phyloP scores from a whole-genome alignment of 2,888 invertebrate genomes.

The Elysia crispata region DNA sequence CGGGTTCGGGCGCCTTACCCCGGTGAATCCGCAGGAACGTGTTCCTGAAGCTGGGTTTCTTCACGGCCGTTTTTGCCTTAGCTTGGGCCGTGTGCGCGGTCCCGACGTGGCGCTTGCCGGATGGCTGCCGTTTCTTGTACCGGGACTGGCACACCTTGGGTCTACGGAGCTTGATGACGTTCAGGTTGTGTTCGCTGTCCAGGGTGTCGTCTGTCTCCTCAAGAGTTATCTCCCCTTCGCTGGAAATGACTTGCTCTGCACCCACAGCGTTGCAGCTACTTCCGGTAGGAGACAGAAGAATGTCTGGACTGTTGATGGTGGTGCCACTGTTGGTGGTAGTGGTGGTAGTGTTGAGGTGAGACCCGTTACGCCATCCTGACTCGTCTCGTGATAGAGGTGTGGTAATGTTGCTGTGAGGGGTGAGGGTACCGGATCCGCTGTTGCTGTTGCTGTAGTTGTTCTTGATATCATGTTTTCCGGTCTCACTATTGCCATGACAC shows the following conservation, averaged over 20 bases:
- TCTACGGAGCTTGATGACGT: constrained; percentile 33
- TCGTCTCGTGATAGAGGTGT: neutral
- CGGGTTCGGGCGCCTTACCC: constrained; percentile 25
- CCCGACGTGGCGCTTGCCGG: neutral
- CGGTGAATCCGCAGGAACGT: constrained; percentile 47
- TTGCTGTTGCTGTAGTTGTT: constrained; percentile 24
- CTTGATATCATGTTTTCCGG: constrained; percentile 58
- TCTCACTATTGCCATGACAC: constrained; percentile 48
- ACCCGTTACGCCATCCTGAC: neutral
- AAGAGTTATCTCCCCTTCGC: constrained; percentile 51
- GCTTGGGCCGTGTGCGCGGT: neutral
- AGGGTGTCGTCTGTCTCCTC: constrained; percentile 53
- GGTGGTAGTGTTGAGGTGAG: neutral
- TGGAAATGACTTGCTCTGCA: constrained; percentile 44
- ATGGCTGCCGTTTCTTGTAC: neutral
- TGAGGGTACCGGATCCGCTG: neutral
- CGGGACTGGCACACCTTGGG: neutral
- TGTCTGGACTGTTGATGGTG: constrained; percentile 18
- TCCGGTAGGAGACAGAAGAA: constrained; percentile 27
- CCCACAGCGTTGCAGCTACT: constrained; percentile 25
- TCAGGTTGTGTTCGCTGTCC: constrained; percentile 27
- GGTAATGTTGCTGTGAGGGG: neutral
- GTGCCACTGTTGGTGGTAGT: constrained; percentile 11
- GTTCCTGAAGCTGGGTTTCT: constrained; percentile 50
- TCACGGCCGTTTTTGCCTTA: neutral